Conservation (phyloP, 92 coral and sea anemone species). For the Pocillopora grandis region DNA sequence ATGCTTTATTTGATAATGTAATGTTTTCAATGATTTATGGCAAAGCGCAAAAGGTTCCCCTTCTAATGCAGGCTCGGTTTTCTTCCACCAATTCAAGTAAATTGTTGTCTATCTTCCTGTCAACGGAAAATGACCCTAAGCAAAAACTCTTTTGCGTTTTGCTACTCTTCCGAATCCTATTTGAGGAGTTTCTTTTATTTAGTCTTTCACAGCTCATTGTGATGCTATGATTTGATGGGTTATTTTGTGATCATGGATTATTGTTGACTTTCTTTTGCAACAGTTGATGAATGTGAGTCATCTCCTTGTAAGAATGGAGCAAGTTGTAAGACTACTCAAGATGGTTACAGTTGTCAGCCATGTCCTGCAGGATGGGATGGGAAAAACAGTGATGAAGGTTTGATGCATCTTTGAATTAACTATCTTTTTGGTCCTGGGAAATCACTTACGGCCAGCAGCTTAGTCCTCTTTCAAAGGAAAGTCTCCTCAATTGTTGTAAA, state of each 20-base stretch:
- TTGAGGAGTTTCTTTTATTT: not conserved
- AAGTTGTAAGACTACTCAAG: slow-evolving; percentile 3
- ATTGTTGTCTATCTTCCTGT: no score
- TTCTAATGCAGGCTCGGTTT: no score
- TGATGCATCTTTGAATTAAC: not conserved
- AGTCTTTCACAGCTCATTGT: not conserved
- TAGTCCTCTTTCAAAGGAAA: not conserved
- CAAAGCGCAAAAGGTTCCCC: no score
- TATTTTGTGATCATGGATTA: not conserved
- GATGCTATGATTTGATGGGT: not conserved
- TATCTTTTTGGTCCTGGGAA: not conserved
- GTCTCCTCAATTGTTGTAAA: no score
- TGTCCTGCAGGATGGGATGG: slow-evolving; percentile 36
- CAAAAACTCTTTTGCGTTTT: no score
- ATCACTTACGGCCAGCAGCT: no score
- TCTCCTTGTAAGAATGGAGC: slow-evolving; percentile 35
- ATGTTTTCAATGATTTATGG: no score
- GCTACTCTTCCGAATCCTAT: no score
- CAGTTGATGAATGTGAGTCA: slow-evolving; percentile 11
- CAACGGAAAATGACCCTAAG: no score
- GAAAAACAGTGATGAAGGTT: slow-evolving; percentile 23
- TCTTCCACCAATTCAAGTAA: no score
- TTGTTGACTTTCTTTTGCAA: not conserved
- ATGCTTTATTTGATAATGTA: no score
- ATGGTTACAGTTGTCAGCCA: slow-evolving; percentile 35